Conservation (phyloP, 2,797 vertebrate genomes). For the Falco novaeseelandiae region DNA sequence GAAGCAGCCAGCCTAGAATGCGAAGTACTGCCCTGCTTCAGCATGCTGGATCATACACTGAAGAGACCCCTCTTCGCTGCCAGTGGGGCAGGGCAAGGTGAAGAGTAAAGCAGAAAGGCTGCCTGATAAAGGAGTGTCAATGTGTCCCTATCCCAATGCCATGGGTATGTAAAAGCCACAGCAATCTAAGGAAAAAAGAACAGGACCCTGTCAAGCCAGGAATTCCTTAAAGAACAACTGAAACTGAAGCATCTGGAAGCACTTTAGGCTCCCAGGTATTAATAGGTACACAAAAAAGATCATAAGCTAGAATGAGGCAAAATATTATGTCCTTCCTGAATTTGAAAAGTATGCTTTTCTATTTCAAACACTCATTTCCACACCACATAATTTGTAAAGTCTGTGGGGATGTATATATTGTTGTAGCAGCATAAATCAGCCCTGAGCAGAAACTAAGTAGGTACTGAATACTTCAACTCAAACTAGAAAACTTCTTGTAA, state of each 20-base stretch:
- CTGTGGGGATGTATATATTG: slow-evolving; percentile 73
- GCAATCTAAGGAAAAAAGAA: not conserved
- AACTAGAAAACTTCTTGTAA: not conserved
- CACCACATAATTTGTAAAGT: not conserved
- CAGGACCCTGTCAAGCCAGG: not conserved
- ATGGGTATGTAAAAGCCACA: not conserved
- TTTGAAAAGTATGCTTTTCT: slow-evolving; percentile 18
- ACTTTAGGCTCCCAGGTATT: slow-evolving; percentile 33
- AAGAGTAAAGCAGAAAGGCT: not conserved
- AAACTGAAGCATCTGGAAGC: slow-evolving; percentile 40
- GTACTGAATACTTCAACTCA: not conserved
- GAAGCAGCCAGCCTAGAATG: not conserved
- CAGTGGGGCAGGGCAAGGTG: not conserved
- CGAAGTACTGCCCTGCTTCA: not conserved
- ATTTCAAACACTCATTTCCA: slow-evolving; percentile 39
- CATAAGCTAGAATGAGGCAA: slow-evolving; percentile 7
- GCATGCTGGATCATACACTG: not conserved
- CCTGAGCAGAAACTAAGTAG: not conserved
- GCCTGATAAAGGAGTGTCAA: not conserved
- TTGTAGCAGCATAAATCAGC: slow-evolving; percentile 65
- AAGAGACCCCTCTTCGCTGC: not conserved
- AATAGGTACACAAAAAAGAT: slow-evolving; percentile 6
- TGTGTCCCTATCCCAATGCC: not conserved
- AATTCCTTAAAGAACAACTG: slow-evolving; percentile 6
- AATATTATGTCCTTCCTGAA: slow-evolving; percentile 9